These are phyloP conservation scores for Phymorhynchus buccinoides DNA, from an alignment of 1,140 invertebrate species.

Conservation along the genomic window DNA sequence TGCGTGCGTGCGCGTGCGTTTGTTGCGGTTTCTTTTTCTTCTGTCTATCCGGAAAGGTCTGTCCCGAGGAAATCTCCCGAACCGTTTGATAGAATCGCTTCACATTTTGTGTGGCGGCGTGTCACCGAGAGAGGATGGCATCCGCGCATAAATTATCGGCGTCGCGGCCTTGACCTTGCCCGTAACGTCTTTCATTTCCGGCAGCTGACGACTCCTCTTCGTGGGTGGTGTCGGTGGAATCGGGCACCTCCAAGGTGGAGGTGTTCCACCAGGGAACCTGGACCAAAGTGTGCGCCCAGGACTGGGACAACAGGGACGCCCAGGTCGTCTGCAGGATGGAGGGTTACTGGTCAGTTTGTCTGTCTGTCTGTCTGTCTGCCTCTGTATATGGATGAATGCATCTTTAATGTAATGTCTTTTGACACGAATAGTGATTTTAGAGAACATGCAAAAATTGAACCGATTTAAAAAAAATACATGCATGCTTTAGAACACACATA, in stretches of 20 bases:
- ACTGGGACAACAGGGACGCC: constrained; percentile 41
- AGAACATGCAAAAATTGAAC: too few relatives aligned
- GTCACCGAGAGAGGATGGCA: too few relatives aligned
- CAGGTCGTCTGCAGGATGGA: constrained; percentile 32
- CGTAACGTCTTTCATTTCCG: not conserved
- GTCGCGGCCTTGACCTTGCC: not conserved
- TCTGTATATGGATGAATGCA: not conserved
- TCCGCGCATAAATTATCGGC: too few relatives aligned
- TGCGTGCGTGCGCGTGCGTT: not conserved
- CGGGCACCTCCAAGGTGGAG: not conserved
- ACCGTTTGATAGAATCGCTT: too few relatives aligned
- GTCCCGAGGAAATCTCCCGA: too few relatives aligned
- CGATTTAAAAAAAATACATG: not conserved
- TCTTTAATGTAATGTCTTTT: too few relatives aligned
- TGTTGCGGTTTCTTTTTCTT: too few relatives aligned
- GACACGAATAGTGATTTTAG: too few relatives aligned
- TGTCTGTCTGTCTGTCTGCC: not conserved
- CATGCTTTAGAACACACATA: not conserved
- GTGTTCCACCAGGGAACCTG: constrained; percentile 40
- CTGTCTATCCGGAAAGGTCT: too few relatives aligned
- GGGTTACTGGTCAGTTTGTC: constrained; percentile 23
- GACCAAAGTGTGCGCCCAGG: constrained; percentile 51
- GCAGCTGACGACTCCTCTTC: not conserved
- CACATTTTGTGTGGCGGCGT: not conserved
- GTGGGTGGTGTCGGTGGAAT: not conserved